Percentiles rank a stretch among this genome's conserved stretches.
Conservation (phyloP, 2,797 vertebrate genomes). For the Scomberomorus guttatus region DNA sequence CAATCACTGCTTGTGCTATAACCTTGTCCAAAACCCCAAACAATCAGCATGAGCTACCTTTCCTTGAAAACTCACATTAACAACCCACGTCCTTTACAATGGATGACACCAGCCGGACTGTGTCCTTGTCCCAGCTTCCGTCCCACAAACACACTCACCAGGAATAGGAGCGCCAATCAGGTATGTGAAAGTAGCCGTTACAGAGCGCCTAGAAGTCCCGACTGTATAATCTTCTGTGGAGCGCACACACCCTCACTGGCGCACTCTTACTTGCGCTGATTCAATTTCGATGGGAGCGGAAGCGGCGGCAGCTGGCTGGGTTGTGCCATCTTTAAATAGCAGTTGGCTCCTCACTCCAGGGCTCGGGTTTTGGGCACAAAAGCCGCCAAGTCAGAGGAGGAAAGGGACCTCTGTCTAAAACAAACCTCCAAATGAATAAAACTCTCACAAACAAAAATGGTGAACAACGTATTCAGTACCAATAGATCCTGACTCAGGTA, state of each 20-base stretch:
- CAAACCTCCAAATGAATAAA: slow-evolving; percentile 4
- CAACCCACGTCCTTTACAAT: slow-evolving; percentile 40
- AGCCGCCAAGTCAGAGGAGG: slow-evolving; percentile 40
- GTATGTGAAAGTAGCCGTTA: slow-evolving; percentile 60
- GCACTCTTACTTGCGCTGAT: slow-evolving; percentile 70
- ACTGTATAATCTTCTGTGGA: slow-evolving; percentile 69
- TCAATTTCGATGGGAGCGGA: slow-evolving; percentile 75
- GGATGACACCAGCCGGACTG: slow-evolving; percentile 13
- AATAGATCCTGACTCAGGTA: slow-evolving; percentile 29
- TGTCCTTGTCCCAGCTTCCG: slow-evolving; percentile 21
- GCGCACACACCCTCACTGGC: slow-evolving; percentile 60
- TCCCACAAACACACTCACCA: slow-evolving; percentile 43
- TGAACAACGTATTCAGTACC: not conserved
- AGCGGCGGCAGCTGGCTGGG: slow-evolving; percentile 77
- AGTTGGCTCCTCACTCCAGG: slow-evolving; percentile 67
- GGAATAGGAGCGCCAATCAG: slow-evolving; percentile 56
- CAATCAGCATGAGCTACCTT: slow-evolving; percentile 17
- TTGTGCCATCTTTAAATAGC: slow-evolving; percentile 83
- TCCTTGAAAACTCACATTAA: slow-evolving; percentile 32
- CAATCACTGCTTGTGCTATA: slow-evolving; percentile 16
- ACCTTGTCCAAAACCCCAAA: slow-evolving; percentile 16
- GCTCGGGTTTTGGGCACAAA: slow-evolving; percentile 59
- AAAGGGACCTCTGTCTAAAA: slow-evolving; percentile 40
- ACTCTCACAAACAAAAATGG: not conserved
- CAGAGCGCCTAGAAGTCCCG: slow-evolving; percentile 39